Evolutionary conservation across 1,140 invertebrate species (phyloP), one percentile per base, ranked within the genome.

Genomic region (Drosophila novamexicana): DNA sequence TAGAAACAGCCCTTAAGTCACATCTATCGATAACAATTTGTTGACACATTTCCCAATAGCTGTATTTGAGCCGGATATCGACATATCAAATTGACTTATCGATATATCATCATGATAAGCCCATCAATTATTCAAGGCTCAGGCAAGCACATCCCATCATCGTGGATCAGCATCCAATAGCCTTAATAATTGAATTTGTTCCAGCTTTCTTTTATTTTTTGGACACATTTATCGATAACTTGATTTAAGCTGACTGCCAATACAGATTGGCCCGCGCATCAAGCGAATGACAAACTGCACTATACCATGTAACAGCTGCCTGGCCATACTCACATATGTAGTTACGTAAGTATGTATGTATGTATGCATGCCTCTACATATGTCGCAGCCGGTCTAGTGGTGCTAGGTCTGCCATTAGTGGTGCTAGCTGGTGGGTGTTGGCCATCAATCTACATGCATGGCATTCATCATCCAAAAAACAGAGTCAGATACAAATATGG

Each of bases 401-500:
- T 32, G 49, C 49, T 32, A 22, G 29, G 49, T 29, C 49, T 50
- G 49, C 12, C 29, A 16, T 14, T 53, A 53, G 36, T 49, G 61
- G 39, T 56, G 50, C 18, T 75, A 82, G 78, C 66, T 59, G 42
- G 10, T 49, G 32, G 22, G 29, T 62, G 44, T 49, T 62, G 59
- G 44, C 59, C 78, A 82, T 82, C 75, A 71, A 78, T 81, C 78
- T 79, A 70, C 75, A 61, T 42, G 64, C 56, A 68, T 75, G 63
- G 70, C 83, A 85, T 85, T 72, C 67, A 85, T 85, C 83, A 85
- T 75, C 52, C 67, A 58, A 73, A 77, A 75, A 66, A 71, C 34
- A 42, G 66, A 78, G 65, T 76, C 81, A 85, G 75, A 78, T 84
- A 84, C 81, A 85, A 85, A 86, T 86, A 85, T 85, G 81, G 63